Evolutionary conservation across 2,888 invertebrate species (phyloP).

Genomic region (Ametastegia equiseti): DNA sequence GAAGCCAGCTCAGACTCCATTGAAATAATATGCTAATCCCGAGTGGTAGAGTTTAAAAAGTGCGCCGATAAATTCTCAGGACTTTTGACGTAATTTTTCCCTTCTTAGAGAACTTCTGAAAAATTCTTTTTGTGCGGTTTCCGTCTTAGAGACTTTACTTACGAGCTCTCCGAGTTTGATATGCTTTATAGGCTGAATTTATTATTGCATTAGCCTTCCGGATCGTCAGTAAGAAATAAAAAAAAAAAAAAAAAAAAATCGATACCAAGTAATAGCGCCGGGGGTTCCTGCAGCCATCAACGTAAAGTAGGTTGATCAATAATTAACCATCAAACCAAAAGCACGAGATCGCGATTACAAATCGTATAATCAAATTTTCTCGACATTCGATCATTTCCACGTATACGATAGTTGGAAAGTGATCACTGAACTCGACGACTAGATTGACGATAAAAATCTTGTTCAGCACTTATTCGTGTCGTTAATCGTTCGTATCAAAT

Average conservation of each 20-base stretch:
- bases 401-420: background rate
- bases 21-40: constrained; percentile 75
- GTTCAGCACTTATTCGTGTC: constrained; percentile 33
- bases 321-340: background rate
- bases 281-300: too few species aligned
- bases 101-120: constrained; percentile 51
- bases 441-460: constrained; percentile 21
- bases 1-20: constrained; percentile 57
- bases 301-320: background rate
- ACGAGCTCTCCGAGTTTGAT: constrained; percentile 26
- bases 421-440: background rate
- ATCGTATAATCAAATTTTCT: background rate
- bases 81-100: constrained; percentile 75
- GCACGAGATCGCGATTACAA: background rate
- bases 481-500: constrained; percentile 27
- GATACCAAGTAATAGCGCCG: background rate
- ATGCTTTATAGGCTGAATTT: constrained; percentile 45
- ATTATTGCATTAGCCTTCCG: constrained; percentile 37
- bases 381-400: background rate
- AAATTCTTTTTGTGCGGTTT: constrained; percentile 63
- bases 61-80: constrained; percentile 74
- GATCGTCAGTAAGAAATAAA: constrained; percentile 29
- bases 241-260: background rate
- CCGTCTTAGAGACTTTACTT: constrained; percentile 52
- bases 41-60: constrained; percentile 75